Conservation (phyloP, 2,888 invertebrate species). For the Lochmaea crataegi region DNA sequence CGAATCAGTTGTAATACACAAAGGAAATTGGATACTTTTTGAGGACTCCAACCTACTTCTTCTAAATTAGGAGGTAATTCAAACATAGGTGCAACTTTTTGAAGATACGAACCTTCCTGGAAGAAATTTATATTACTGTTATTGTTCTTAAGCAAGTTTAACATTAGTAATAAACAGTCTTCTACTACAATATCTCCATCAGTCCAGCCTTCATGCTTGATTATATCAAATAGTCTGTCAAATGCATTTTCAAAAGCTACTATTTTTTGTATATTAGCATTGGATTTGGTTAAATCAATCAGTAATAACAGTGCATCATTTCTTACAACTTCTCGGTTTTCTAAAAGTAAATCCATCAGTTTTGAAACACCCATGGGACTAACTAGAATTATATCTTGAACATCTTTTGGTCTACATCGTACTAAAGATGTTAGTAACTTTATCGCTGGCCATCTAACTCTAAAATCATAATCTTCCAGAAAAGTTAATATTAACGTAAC, state of each 20-base stretch:
- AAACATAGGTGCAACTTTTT: constrained; percentile 90
- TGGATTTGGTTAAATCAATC: constrained; percentile 91
- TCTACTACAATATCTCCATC: constrained; percentile 98
- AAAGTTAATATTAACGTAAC: constrained; percentile 84
- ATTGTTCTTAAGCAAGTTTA: constrained; percentile 94
- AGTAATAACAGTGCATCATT: constrained; percentile 94
- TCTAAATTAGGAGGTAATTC: constrained; percentile 77
- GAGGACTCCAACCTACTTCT: constrained; percentile 88
- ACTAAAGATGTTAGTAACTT: constrained; percentile 89
- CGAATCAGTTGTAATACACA: constrained; percentile 91
- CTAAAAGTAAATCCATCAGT: constrained; percentile 94
- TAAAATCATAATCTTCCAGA: constrained; percentile 95
- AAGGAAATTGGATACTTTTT: constrained; percentile 94
- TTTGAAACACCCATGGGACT: constrained; percentile 98
- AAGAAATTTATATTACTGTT: constrained; percentile 98
- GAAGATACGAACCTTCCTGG: constrained; percentile 97
- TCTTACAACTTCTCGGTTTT: constrained; percentile 93
- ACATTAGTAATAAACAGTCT: constrained; percentile 93
- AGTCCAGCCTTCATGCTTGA: constrained; percentile 74
- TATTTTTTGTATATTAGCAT: constrained; percentile 98
- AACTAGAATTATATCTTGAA: constrained; percentile 87
- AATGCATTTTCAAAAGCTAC: constrained; percentile 99
- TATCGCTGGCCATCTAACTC: constrained; percentile 90
- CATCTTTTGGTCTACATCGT: constrained; percentile 85
- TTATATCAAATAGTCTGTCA: constrained; percentile 93